These are phyloP conservation scores for Toxostoma redivivum DNA, from an alignment of 2,113 vertebrate species.

Conservation along the genomic window DNA sequence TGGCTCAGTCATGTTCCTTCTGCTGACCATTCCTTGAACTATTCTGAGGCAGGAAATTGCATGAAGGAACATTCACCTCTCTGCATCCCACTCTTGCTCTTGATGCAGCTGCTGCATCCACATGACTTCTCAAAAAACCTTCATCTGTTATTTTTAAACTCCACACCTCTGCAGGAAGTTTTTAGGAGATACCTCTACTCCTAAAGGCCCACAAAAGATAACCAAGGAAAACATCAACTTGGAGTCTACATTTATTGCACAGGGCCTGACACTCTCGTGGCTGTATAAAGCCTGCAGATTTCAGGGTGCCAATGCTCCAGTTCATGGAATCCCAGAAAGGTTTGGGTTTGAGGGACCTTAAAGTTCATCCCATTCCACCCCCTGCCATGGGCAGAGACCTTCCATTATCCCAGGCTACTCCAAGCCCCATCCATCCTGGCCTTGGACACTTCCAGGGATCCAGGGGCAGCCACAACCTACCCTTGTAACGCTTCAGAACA, in stretches of 20 bases:
- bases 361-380: background rate
- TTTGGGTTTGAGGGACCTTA: background rate
- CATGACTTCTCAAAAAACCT: background rate
- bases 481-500: background rate
- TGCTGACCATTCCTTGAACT: background rate
- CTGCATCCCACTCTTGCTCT: background rate
- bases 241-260: background rate
- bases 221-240: background rate
- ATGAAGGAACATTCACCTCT: background rate
- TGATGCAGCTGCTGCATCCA: background rate
- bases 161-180: background rate
- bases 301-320: background rate
- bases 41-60: background rate
- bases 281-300: background rate
- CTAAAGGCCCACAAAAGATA: background rate
- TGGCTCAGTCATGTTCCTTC: background rate
- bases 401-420: background rate
- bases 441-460: background rate
- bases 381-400: background rate
- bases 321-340: background rate
- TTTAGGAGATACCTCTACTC: background rate
- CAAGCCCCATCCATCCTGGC: fast-evolving
- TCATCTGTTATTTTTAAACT: background rate
- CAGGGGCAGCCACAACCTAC: background rate
- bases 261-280: background rate